These are phyloP conservation scores for Nymphalis c-album DNA, from an alignment of 2,888 invertebrate genomes.

Conservation along the genomic window DNA sequence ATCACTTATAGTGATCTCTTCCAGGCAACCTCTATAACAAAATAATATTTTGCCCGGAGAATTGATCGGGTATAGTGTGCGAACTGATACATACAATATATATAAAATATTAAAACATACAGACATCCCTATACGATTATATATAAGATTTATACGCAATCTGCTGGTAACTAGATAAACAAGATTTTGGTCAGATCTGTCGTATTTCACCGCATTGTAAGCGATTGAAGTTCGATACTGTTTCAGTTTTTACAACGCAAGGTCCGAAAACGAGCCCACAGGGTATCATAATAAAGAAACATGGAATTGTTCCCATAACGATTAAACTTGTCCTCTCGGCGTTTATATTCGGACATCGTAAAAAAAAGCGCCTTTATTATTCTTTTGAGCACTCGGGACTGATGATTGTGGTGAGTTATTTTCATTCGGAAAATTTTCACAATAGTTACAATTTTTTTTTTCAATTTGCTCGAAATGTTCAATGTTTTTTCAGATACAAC, in stretches of 20 bases:
- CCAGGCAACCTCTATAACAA: no score
- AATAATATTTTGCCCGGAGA: no score
- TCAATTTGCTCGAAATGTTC: neutral
- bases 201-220: slow-evolving; percentile 11
- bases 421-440: slow-evolving; percentile 1
- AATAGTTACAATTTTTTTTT: neutral
- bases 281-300: slow-evolving; percentile 38
- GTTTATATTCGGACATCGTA: slow-evolving; percentile 38
- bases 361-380: slow-evolving; percentile 39
- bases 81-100: no score
- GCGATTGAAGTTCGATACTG: slow-evolving; percentile 30
- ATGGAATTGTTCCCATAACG: slow-evolving; percentile 36
- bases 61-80: no score
- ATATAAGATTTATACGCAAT: no score
- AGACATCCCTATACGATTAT: no score
- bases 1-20: no score
- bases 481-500: no score
- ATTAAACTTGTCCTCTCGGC: slow-evolving; percentile 40
- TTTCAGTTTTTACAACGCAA: slow-evolving; percentile 28
- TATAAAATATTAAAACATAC: no score
- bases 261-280: slow-evolving; percentile 33
- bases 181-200: neutral
- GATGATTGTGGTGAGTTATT: slow-evolving; percentile 17
- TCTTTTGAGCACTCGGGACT: slow-evolving; percentile 24
- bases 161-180: neutral